Conservation (phyloP, 2,113 vertebrate genomes). For the Ibidorhyncha struthersii region DNA sequence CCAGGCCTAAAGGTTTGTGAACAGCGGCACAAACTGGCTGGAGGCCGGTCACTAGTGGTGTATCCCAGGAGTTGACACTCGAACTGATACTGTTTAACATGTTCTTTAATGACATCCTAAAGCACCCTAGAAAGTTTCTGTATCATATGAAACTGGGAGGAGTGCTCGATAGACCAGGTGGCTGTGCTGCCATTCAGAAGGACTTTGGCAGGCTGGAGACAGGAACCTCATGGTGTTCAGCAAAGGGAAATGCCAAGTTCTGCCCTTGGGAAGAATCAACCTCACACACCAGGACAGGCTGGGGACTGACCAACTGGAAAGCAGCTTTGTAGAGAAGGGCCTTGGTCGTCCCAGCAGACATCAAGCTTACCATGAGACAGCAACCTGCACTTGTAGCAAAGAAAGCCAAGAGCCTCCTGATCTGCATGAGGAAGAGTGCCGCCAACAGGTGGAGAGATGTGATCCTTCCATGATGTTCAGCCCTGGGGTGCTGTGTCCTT, state of each 20-base stretch:
- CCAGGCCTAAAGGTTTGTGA: background rate
- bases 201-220: background rate
- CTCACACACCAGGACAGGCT: too few relatives aligned
- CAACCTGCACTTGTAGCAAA: background rate
- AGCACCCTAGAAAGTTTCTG: background rate
- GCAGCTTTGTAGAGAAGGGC: background rate
- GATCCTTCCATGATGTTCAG: background rate
- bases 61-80: background rate
- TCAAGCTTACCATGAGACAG: background rate
- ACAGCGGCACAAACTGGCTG: background rate
- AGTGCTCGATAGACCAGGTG: background rate
- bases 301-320: background rate
- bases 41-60: background rate
- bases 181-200: background rate
- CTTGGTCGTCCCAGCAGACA: background rate
- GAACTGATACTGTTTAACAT: background rate
- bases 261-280: too few relatives aligned
- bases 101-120: too few relatives aligned
- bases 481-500: background rate
- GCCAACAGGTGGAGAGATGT: accelerated
- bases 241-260: background rate
- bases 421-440: background rate
- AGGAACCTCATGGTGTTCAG: background rate
- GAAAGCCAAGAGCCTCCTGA: background rate
- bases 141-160: background rate